Conservation (phyloP, 2,888 invertebrate genomes). For the Sarcophaga variegata region DNA sequence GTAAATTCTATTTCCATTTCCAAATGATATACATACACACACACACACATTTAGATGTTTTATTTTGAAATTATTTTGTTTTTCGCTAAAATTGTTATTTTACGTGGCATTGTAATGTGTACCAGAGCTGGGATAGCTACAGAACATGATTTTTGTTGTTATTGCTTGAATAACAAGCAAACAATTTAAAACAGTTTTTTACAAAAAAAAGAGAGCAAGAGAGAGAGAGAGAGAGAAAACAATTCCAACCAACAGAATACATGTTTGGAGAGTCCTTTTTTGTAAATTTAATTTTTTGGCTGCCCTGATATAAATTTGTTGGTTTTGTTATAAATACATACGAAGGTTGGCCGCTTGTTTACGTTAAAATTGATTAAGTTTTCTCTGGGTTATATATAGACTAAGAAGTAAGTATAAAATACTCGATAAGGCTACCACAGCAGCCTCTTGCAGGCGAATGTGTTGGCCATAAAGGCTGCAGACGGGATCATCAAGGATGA, state of each 20-base stretch:
- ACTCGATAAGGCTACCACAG: too few species aligned
- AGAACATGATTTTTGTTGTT: constrained; percentile 33
- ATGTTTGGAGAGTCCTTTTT: constrained; percentile 2
- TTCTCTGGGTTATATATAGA: too few species aligned
- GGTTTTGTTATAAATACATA: constrained; percentile 9
- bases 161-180: constrained; percentile 47
- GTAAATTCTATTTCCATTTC: constrained; percentile 21
- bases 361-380: neutral
- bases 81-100: constrained; percentile 38
- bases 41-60: neutral
- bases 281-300: constrained; percentile 9
- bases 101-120: constrained; percentile 18
- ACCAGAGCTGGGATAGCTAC: neutral
- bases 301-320: neutral
- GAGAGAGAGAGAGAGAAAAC: neutral
- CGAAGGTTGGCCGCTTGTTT: neutral
- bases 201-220: neutral
- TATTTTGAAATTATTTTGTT: constrained; percentile 18
- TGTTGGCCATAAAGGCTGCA: too few species aligned
- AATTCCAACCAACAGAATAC: constrained; percentile 43
- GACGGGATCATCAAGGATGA: too few species aligned
- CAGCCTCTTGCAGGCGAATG: too few species aligned
- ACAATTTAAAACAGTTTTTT: constrained; percentile 55
- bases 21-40: constrained; percentile 23
- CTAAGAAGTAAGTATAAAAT: too few species aligned